phyloP scores from a whole-genome alignment of 2,113 vertebrate genomes.

The Larimichthys polyactis region DNA sequence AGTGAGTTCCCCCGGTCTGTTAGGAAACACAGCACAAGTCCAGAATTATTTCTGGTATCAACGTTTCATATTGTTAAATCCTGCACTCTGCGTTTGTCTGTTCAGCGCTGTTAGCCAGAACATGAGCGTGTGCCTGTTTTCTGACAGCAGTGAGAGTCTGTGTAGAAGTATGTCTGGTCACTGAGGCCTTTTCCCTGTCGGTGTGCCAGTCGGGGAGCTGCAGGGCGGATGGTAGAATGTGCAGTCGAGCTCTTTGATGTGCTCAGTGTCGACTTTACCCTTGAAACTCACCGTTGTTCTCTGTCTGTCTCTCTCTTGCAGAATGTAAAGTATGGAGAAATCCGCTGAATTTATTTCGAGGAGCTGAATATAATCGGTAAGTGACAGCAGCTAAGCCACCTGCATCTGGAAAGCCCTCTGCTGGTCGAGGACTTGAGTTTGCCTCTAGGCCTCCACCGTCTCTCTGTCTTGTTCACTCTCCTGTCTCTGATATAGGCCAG shows the following conservation, averaged over 20 bases:
- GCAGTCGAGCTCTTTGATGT: constrained; percentile 42
- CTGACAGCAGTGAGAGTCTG: background rate
- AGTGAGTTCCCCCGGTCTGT: background rate
- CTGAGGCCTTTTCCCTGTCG: background rate
- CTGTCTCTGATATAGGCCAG: background rate
- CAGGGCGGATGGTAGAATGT: constrained; percentile 1
- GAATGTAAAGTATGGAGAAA: constrained; percentile 99
- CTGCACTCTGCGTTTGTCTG: background rate
- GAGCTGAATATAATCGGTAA: constrained; percentile 99
- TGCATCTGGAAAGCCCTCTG: constrained; percentile 5
- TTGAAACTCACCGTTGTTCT: constrained; percentile 36
- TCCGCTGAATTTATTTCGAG: constrained; percentile 97
- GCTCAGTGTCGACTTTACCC: constrained; percentile 37
- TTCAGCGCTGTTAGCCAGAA: background rate
- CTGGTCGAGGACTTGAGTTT: background rate
- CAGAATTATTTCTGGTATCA: background rate
- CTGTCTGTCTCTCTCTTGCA: constrained; percentile 78
- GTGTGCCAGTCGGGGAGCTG: constrained; percentile 3
- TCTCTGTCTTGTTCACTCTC: background rate
- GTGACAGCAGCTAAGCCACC: constrained; percentile 56
- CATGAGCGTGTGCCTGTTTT: background rate
- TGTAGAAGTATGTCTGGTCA: background rate
- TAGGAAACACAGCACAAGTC: background rate
- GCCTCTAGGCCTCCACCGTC: background rate
- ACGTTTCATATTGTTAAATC: background rate